Evolutionary conservation across 1,140 invertebrate species (phyloP).

Genomic region (Ips nitidus): DNA sequence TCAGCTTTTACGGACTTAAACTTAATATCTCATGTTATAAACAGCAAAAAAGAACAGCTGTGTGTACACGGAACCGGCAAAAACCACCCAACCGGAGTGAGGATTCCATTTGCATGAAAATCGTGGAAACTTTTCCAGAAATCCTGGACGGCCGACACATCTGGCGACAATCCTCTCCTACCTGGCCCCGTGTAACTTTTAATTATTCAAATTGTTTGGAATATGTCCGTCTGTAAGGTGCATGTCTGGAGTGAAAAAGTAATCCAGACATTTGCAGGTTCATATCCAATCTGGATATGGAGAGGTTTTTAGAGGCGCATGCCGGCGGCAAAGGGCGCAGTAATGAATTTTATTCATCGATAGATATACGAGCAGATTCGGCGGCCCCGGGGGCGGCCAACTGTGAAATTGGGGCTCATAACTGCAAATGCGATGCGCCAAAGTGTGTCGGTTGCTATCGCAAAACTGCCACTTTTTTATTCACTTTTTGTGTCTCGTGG

Average conservation of each 20-base stretch:
- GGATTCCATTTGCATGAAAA: conserved; percentile 48
- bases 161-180: conserved; percentile 36
- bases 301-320: conserved; percentile 12
- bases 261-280: not conserved
- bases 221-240: conserved; percentile 4
- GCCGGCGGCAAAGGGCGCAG: conserved; percentile 24
- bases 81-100: conserved; percentile 6
- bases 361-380: conserved; percentile 45
- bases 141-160: conserved; percentile 39
- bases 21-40: not conserved
- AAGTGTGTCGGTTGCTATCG: conserved; percentile 35
- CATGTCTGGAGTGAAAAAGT: not conserved
- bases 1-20: not conserved
- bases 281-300: not conserved
- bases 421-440: conserved; percentile 36
- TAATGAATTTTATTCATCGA: conserved; percentile 49
- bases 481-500: not conserved
- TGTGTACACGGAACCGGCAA: too few species aligned
- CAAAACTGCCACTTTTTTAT: conserved; percentile 29
- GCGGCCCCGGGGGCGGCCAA: conserved; percentile 41
- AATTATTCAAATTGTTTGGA: conserved; percentile 47
- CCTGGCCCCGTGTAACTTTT: conserved; percentile 45
- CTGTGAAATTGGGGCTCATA: conserved; percentile 46
- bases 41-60: not conserved
- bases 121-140: conserved; percentile 42